Conservation (phyloP, 2,113 vertebrate species). For the Oryzias javanicus region DNA sequence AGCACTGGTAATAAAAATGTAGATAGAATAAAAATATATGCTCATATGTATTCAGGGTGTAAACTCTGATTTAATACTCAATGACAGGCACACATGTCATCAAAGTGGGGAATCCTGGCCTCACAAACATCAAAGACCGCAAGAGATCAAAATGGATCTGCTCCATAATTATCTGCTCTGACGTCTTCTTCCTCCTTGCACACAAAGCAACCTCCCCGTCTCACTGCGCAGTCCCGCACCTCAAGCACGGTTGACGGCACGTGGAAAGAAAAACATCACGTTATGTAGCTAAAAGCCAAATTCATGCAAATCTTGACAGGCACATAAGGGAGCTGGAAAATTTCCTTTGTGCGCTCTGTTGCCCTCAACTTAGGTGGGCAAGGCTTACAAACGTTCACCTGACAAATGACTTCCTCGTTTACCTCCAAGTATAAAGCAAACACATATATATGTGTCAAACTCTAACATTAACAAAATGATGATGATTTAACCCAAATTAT, state of each 20-base stretch:
- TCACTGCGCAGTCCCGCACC: conserved; percentile 70
- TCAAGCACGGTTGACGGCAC: conserved; percentile 78
- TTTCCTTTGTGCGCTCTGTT: conserved; percentile 42
- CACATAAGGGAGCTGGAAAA: conserved; percentile 57
- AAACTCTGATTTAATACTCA: conserved; percentile 38
- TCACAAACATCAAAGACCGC: conserved; percentile 29
- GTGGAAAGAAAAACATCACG: conserved; percentile 81
- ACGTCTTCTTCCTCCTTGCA: conserved; percentile 26
- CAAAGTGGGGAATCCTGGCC: conserved; percentile 52
- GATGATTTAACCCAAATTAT: conserved; percentile 22
- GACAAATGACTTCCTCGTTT: conserved; percentile 42
- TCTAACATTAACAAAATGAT: conserved; percentile 26
- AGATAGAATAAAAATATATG: neutral
- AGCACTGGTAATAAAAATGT: too few species aligned
- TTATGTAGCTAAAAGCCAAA: conserved; percentile 50
- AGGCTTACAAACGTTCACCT: conserved; percentile 31
- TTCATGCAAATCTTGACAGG: conserved; percentile 48
- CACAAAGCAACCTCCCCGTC: conserved; percentile 64
- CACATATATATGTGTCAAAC: conserved; percentile 18
- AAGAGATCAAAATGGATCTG: conserved; percentile 43
- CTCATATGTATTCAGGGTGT: neutral
- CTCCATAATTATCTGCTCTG: conserved; percentile 46
- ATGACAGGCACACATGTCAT: conserved; percentile 42
- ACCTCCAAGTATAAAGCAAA: conserved; percentile 10
- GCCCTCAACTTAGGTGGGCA: conserved; percentile 53